These are phyloP conservation scores for Nomia melanderi DNA, from an alignment of 1,140 invertebrate species.

Conservation along the genomic window DNA sequence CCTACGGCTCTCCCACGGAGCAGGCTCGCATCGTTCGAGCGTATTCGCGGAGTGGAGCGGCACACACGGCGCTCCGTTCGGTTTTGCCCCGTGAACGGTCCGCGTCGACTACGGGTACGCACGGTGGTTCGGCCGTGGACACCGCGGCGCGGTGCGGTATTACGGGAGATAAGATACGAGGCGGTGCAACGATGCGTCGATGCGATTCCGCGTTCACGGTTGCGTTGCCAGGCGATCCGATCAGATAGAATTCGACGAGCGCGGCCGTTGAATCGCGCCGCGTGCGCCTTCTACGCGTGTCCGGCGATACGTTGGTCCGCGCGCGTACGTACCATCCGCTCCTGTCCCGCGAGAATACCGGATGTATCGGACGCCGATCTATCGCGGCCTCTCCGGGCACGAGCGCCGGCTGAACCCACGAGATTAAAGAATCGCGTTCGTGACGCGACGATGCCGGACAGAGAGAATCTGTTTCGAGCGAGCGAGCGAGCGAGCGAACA, in stretches of 20 bases:
- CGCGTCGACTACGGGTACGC: neutral
- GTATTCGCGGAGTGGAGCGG: conserved; percentile 10
- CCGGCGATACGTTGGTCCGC: neutral
- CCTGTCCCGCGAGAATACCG: neutral
- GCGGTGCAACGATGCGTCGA: neutral
- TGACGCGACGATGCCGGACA: conserved; percentile 5
- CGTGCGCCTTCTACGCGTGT: conserved; percentile 30
- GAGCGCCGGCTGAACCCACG: neutral
- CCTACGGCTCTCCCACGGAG: conserved; percentile 31
- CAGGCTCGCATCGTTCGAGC: conserved; percentile 36
- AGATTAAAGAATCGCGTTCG: conserved; percentile 16
- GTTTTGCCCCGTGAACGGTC: neutral
- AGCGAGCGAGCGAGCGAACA: conserved; percentile 52
- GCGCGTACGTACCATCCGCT: neutral
- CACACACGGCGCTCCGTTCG: conserved; percentile 3
- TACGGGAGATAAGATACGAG: too few species aligned
- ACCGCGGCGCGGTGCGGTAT: neutral
- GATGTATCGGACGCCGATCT: conserved; percentile 5
- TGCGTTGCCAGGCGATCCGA: too few species aligned
- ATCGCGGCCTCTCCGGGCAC: neutral
- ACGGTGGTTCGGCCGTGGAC: too few species aligned
- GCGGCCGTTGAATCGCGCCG: conserved; percentile 17
- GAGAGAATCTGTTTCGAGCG: conserved; percentile 19
- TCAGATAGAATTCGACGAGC: conserved; percentile 14
- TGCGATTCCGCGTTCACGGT: too few species aligned